Conservation (phyloP, 2,888 invertebrate species). For the Agrotis puta region DNA sequence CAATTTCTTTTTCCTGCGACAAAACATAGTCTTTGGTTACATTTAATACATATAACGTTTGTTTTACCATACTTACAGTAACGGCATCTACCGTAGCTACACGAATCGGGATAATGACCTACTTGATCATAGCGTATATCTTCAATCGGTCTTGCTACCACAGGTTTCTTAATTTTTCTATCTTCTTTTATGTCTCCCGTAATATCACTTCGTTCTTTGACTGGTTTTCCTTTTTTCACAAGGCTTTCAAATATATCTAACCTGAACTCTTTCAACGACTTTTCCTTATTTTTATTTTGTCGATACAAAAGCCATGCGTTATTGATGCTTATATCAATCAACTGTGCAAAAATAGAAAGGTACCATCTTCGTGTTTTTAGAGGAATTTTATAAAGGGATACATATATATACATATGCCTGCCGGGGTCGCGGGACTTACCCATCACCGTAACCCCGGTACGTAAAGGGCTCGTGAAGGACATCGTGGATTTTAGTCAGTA, state of each 20-base stretch:
- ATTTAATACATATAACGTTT: conserved; percentile 9
- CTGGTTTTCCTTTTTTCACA: conserved; percentile 6
- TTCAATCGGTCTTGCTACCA: conserved; percentile 13
- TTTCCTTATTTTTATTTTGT: neutral
- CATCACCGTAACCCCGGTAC: no score
- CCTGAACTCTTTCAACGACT: conserved; percentile 5
- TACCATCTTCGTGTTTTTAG: conserved; percentile 5
- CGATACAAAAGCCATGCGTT: conserved; percentile 9
- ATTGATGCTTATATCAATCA: neutral
- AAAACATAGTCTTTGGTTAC: conserved; percentile 5
- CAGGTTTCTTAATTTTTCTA: conserved; percentile 2
- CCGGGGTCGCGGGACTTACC: no score
- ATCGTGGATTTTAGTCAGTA: no score
- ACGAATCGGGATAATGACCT: conserved; percentile 4
- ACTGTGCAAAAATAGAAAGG: conserved; percentile 1
- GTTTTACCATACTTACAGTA: conserved; percentile 1
- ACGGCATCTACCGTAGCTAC: conserved; percentile 1
- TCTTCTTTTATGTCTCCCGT: neutral
- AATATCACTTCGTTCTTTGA: neutral
- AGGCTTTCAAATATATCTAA: neutral
- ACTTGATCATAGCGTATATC: conserved; percentile 7
- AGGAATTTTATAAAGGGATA: neutral
- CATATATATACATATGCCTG: no score
- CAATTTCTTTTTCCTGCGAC: conserved; percentile 1
- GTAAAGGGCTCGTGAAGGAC: no score